These are phyloP conservation scores for Mystacornis crossleyi DNA, from an alignment of 2,113 vertebrate species.

Conservation along the genomic window DNA sequence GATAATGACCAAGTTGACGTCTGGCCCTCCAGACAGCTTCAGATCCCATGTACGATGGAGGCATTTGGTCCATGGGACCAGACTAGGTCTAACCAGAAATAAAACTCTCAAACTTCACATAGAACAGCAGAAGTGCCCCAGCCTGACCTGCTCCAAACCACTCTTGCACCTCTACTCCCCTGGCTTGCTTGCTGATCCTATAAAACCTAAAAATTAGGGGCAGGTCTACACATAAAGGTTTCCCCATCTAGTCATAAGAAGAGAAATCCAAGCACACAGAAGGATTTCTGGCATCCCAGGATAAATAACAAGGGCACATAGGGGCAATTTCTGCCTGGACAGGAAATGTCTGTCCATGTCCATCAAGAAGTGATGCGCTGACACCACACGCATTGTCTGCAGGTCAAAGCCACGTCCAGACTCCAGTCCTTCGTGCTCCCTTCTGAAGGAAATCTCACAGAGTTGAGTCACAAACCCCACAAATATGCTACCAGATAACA, in stretches of 20 bases:
- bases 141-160: neutral
- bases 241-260: neutral
- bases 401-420: neutral
- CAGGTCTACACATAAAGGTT: neutral
- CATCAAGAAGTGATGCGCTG: neutral
- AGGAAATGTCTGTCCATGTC: neutral
- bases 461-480: neutral
- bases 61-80: neutral
- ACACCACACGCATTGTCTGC: neutral
- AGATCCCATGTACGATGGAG: fast-evolving
- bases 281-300: neutral
- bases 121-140: neutral
- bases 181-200: neutral
- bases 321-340: neutral
- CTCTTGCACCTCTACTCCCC: neutral
- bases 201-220: neutral
- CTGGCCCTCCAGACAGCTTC: neutral
- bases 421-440: neutral
- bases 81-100: neutral
- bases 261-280: neutral
- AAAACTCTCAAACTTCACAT: neutral
- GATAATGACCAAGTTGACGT: neutral
- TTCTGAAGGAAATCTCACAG: neutral
- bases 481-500: neutral
- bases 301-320: neutral